A percentile compares a stretch with the other conserved stretches of the same genome.
phyloP scores from a whole-genome alignment of 2,888 invertebrate species.

The Pediacus dermestoides region DNA sequence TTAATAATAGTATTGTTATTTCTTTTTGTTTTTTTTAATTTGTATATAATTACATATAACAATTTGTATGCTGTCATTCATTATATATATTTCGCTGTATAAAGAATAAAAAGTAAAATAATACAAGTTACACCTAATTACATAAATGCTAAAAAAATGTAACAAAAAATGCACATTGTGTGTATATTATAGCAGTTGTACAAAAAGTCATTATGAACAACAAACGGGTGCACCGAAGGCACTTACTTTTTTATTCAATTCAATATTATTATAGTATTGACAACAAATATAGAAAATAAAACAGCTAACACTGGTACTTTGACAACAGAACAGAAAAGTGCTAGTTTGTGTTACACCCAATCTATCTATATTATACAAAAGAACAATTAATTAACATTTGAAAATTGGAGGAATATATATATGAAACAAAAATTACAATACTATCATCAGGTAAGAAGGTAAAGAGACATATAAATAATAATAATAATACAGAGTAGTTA shows the following conservation, averaged over 20 bases:
- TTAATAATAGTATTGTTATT: conserved; percentile 30
- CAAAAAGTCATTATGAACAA: conserved; percentile 31
- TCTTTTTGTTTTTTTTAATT: conserved; percentile 15
- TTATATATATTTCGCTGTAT: conserved; percentile 40
- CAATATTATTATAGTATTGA: conserved; percentile 4
- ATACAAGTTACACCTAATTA: conserved; percentile 33
- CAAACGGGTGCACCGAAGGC: conserved; percentile 21
- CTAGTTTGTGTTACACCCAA: conserved; percentile 21
- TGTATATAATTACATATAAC: conserved; percentile 38
- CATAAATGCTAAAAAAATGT: conserved; percentile 23
- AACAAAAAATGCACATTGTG: conserved; percentile 36
- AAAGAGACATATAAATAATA: conserved; percentile 25
- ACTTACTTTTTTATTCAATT: conserved; percentile 1
- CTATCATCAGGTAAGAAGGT: conserved; percentile 36
- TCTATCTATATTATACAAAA: conserved; percentile 21
- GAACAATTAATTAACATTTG: conserved; percentile 26
- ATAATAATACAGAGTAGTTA: conserved; percentile 18
- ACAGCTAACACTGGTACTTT: conserved; percentile 26
- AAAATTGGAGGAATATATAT: conserved; percentile 29
- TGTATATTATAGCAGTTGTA: conserved; percentile 40
- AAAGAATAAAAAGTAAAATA: conserved; percentile 30
- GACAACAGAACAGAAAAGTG: not conserved
- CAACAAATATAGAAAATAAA: conserved; percentile 11
- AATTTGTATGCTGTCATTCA: conserved; percentile 40
- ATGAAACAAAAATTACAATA: conserved; percentile 38